Conservation (phyloP, 2,888 invertebrate species). For the Cheilosia urbana region DNA sequence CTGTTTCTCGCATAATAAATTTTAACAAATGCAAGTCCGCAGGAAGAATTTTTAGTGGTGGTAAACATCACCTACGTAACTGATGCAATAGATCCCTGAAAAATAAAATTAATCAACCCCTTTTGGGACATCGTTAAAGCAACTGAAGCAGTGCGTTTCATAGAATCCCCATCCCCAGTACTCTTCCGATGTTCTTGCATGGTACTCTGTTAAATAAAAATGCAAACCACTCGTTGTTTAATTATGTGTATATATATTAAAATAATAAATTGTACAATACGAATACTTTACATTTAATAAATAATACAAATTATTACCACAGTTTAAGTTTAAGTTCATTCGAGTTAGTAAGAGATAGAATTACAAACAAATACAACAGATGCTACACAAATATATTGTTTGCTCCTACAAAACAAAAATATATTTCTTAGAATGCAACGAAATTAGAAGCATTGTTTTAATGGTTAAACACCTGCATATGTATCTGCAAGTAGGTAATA, state of each 20-base stretch:
- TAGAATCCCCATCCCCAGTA: too few species aligned
- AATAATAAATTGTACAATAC: slow-evolving; percentile 57
- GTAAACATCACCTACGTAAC: too few species aligned
- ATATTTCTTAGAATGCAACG: background rate
- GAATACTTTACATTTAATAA: slow-evolving; percentile 59
- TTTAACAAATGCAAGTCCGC: too few species aligned
- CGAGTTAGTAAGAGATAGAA: slow-evolving; percentile 49
- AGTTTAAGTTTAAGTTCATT: slow-evolving; percentile 65
- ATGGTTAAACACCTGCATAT: slow-evolving; percentile 21
- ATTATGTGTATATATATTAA: slow-evolving; percentile 28
- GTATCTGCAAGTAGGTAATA: slow-evolving; percentile 35
- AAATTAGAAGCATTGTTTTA: too few species aligned
- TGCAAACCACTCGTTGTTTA: background rate
- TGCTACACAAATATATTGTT: background rate
- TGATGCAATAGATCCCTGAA: too few species aligned
- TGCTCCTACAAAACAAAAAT: background rate
- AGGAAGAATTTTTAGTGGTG: too few species aligned
- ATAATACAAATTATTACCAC: slow-evolving; percentile 72
- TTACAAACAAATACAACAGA: slow-evolving; percentile 6
- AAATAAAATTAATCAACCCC: too few species aligned
- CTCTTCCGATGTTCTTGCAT: too few species aligned
- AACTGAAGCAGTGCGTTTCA: too few species aligned
- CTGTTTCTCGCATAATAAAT: too few species aligned
- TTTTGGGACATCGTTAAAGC: too few species aligned
- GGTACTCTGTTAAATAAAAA: background rate